Conservation (phyloP, 1,140 invertebrate species). For the Sinella curviseta region DNA sequence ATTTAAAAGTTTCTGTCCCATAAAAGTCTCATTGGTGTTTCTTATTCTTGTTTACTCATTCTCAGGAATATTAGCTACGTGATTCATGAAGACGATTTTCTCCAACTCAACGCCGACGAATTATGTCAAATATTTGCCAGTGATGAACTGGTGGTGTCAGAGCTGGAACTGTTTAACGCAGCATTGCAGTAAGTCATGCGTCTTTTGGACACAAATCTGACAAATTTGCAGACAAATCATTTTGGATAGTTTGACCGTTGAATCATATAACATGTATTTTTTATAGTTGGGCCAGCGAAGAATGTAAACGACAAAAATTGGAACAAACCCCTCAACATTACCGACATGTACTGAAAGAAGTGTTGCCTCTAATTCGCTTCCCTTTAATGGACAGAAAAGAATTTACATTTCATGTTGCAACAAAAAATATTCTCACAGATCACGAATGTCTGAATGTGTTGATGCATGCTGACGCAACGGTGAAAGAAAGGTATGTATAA, state of each 20-base stretch:
- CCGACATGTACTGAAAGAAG: slow-evolving; percentile 29
- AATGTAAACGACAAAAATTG: slow-evolving; percentile 38
- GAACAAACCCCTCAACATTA: slow-evolving; percentile 32
- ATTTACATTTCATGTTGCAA: slow-evolving; percentile 38
- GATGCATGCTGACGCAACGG: slow-evolving; percentile 34
- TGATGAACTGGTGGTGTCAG: slow-evolving; percentile 30
- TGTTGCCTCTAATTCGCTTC: slow-evolving; percentile 34
- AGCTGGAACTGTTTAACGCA: slow-evolving; percentile 36
- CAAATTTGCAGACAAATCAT: too few relatives aligned
- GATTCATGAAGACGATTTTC: slow-evolving; percentile 39
- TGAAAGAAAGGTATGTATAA: slow-evolving; percentile 32
- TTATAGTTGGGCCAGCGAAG: slow-evolving; percentile 36
- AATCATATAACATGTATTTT: background rate
- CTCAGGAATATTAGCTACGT: slow-evolving; percentile 35
- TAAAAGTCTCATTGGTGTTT: background rate
- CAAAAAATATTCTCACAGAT: slow-evolving; percentile 35
- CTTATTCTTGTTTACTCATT: background rate
- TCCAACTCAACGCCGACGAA: slow-evolving; percentile 29
- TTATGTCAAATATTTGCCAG: slow-evolving; percentile 35
- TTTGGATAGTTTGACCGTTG: too few relatives aligned
- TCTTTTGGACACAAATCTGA: background rate
- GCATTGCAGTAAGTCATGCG: slow-evolving; percentile 5
- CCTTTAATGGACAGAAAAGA: slow-evolving; percentile 35
- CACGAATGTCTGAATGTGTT: slow-evolving; percentile 36
- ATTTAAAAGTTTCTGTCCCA: background rate